Evolutionary conservation across 2,888 invertebrate species (phyloP).

Genomic region (Epistrophe eligans): DNA sequence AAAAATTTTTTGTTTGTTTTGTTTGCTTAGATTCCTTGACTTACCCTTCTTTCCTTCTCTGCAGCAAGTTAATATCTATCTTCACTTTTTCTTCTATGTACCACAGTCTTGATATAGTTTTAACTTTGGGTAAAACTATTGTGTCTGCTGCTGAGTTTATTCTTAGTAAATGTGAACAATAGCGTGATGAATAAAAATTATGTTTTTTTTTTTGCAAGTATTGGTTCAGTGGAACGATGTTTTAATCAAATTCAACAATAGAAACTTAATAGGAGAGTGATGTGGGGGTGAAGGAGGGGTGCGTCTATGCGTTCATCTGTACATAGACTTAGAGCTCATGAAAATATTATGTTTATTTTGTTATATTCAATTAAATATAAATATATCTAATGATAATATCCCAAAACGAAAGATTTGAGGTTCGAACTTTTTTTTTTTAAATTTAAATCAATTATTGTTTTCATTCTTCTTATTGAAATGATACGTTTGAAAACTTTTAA

Average conservation of each 20-base stretch:
- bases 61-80: constrained; percentile 44
- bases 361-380: background rate
- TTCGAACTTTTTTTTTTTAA: background rate
- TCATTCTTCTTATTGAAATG: too few relatives aligned
- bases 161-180: constrained; percentile 53
- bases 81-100: constrained; percentile 53
- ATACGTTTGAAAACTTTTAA: too few relatives aligned
- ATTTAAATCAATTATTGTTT: too few relatives aligned
- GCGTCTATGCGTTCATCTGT: background rate
- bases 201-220: background rate
- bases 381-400: background rate
- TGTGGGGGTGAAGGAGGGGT: background rate
- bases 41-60: background rate
- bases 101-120: constrained; percentile 28
- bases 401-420: background rate
- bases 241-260: background rate
- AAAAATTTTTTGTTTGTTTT: background rate
- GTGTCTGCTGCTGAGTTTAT: constrained; percentile 38
- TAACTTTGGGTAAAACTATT: constrained; percentile 63
- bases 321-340: background rate
- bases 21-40: constrained; percentile 4
- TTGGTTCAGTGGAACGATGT: background rate
- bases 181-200: constrained; percentile 37
- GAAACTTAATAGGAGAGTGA: background rate
- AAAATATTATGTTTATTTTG: background rate